Conservation (phyloP, 2,113 vertebrate genomes). For the Dipodomys stephensi region DNA sequence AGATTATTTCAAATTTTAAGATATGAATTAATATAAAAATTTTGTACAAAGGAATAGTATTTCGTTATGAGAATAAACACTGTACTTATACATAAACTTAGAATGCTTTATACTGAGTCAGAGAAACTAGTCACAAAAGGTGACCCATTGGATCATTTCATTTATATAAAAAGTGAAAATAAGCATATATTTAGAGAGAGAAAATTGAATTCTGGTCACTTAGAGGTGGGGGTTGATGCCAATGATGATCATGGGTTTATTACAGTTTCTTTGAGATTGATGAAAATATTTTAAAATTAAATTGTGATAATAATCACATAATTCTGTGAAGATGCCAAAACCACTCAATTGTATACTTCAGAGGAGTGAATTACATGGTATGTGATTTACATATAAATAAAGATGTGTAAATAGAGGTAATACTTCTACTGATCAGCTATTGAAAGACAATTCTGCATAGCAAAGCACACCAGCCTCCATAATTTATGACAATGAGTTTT, state of each 20-base stretch:
- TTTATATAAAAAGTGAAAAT: neutral
- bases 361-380: neutral
- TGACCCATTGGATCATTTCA: neutral
- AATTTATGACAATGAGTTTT: neutral
- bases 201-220: neutral
- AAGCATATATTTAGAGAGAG: neutral
- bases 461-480: neutral
- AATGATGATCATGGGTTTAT: neutral
- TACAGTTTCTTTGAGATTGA: neutral
- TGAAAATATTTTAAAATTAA: slow-evolving; percentile 8
- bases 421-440: neutral
- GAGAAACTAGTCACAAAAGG: neutral
- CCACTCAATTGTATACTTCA: neutral
- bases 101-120: neutral
- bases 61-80: neutral
- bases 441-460: neutral
- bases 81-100: neutral
- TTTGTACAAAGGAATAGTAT: neutral
- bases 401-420: neutral
- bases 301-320: neutral
- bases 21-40: neutral
- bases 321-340: neutral
- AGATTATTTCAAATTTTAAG: neutral
- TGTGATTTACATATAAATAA: neutral
- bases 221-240: neutral